Percentiles rank a stretch among this genome's conserved stretches.
Evolutionary conservation across 2,113 vertebrate species (phyloP).

Genomic region (Rhinopomastus cyanomelas): DNA sequence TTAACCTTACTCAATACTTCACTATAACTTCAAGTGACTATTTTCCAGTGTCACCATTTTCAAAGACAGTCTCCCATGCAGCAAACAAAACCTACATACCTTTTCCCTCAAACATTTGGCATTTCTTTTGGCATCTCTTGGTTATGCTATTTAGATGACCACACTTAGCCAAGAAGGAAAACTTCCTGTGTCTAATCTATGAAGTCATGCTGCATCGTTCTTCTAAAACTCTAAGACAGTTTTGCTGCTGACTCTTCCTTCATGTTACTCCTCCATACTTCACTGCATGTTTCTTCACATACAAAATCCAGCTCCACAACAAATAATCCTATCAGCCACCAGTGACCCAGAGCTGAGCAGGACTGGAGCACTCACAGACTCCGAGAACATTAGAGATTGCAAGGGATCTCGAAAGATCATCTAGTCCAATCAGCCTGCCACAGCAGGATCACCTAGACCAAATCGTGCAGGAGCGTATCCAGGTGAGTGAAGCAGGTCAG

Average conservation of each 20-base stretch:
- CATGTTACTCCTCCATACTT: background rate
- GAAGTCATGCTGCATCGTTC: background rate
- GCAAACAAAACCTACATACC: background rate
- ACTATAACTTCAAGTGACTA: fast-evolving
- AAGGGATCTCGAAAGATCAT: too few species aligned
- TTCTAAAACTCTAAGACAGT: background rate
- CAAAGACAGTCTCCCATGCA: background rate
- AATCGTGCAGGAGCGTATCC: too few species aligned
- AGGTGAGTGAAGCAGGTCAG: background rate
- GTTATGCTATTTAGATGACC: background rate
- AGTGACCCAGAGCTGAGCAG: background rate
- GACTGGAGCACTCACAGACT: background rate
- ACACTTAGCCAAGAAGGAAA: background rate
- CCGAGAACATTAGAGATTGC: too few species aligned
- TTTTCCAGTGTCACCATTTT: background rate
- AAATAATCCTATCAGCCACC: background rate
- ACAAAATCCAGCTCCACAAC: background rate
- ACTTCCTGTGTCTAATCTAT: background rate
- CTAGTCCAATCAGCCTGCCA: too few species aligned
- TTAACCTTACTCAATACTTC: background rate
- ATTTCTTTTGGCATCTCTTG: background rate
- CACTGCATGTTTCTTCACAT: background rate
- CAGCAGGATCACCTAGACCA: too few species aligned
- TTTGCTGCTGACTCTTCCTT: background rate
- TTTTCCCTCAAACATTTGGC: background rate